Base-by-base conservation (phyloP, 64 coral and sea anemone genomes). In the Pachyseris speciosa region DNA sequence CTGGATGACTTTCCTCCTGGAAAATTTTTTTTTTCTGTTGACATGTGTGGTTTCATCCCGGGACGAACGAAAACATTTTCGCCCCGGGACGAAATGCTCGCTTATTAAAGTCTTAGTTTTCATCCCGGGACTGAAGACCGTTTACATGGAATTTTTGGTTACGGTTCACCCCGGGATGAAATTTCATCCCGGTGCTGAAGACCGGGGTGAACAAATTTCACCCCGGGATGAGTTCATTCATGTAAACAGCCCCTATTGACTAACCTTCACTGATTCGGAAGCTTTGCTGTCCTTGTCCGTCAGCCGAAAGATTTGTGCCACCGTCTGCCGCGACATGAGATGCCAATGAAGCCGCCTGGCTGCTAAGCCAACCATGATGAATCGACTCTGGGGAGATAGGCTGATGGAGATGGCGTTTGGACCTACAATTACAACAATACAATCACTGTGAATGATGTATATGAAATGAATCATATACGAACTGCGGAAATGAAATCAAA, bases 351-450 rank as follows among this genome's bases (percentile, higher is more conserved):
- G 80, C 47, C 90, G 75, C 61, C 94, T 84, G 26, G 94, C 90
- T 39, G 94, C 94, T 69, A 96, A 71, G 42, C 94, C 94, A 1
- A 96, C 94, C 76, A 96, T 90, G 12, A 96, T 91, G 51, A 92
- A 90, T 76, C 72, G 59, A 41, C 93, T 96, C 8, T 78, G 83
- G 0, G 94, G 89, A 59, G 94, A 96, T 29, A 96, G 25, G 45
- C 94, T 96, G 31, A 96, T 86, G 15, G 94, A 96, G 63, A 96
- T 92, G 28, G 94, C 94, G 75, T 96, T 96, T 30, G 94, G 94
- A 29, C 94, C 94, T 96, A 67, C 3, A 39, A 63, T n/a, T 26
- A n/a, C 11, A 19, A 59, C 33, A 9, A 20, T 45, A 37, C 8
- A 45, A 36, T 53, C 16, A 64, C 25, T 26, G 4, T 67, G 31